These are phyloP conservation scores for Neotragus moschatus DNA, from an alignment of 2,113 vertebrate species.

Conservation along the genomic window DNA sequence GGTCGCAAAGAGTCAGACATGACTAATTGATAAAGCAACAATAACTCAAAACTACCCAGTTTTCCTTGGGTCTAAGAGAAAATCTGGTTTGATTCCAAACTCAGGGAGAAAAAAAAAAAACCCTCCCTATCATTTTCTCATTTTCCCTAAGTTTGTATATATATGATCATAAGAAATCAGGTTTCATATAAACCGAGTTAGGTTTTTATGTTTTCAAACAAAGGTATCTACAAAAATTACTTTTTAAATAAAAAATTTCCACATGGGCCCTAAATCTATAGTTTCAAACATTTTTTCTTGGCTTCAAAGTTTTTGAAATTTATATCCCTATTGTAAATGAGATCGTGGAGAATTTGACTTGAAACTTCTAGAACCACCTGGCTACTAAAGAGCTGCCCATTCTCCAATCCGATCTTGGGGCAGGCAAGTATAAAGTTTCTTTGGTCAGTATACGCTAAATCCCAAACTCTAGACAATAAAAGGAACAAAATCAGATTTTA, in stretches of 20 bases:
- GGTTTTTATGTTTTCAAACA: background rate
- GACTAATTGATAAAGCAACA: background rate
- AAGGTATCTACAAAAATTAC: background rate
- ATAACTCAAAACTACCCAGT: background rate
- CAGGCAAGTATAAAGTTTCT: background rate
- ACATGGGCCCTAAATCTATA: background rate
- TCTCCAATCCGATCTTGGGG: background rate
- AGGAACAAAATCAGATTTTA: background rate
- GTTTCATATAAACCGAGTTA: background rate
- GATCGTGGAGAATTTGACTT: background rate
- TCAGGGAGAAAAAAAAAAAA: background rate
- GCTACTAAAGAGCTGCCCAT: background rate
- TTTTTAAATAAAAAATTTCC: background rate
- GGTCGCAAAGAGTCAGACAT: background rate
- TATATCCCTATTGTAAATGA: background rate
- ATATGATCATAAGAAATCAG: background rate
- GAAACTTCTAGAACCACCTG: slow-evolving; percentile 1
- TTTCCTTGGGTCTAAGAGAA: background rate
- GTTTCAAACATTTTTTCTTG: background rate
- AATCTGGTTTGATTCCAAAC: background rate
- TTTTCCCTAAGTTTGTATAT: background rate
- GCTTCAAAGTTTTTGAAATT: background rate
- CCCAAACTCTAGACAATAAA: background rate
- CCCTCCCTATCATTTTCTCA: background rate
- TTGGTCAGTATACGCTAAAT: background rate